Evolutionary conservation across 2,888 invertebrate species (phyloP).

Genomic region (Leptogaster cylindrica): DNA sequence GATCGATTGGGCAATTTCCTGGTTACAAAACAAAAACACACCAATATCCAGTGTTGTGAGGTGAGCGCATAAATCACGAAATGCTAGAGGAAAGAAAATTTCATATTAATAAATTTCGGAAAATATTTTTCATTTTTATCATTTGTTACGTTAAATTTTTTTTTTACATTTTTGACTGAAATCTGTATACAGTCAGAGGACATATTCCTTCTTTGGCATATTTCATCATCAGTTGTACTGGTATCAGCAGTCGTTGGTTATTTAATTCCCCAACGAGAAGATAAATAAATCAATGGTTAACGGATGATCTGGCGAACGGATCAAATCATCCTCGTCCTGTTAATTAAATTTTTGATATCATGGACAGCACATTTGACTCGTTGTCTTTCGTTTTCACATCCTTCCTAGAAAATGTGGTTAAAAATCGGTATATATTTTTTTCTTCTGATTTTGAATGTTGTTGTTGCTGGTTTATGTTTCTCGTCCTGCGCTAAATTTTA

Average conservation of each 20-base stretch:
- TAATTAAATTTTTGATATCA: constrained; percentile 37
- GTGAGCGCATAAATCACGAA: too few relatives aligned
- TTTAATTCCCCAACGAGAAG: constrained; percentile 19
- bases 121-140: too few relatives aligned
- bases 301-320: constrained; percentile 14
- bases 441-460: background rate
- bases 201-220: too few relatives aligned
- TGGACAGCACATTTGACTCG: constrained; percentile 14
- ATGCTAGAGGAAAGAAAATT: too few relatives aligned
- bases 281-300: constrained; percentile 31
- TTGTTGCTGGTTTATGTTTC: background rate
- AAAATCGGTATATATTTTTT: too few relatives aligned
- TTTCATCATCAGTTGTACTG: too few relatives aligned
- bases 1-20: too few relatives aligned
- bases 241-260: constrained; percentile 1
- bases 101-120: too few relatives aligned
- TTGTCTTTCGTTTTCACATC: background rate
- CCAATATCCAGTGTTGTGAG: too few relatives aligned
- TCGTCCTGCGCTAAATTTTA: constrained; percentile 19
- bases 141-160: too few relatives aligned
- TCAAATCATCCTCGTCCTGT: constrained; percentile 32
- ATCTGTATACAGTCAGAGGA: background rate
- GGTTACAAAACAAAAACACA: too few relatives aligned
- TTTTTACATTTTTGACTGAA: too few relatives aligned
- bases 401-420: constrained; percentile 23